phyloP scores from a whole-genome alignment of 2,797 vertebrate genomes.

The Poecilia gillii region DNA sequence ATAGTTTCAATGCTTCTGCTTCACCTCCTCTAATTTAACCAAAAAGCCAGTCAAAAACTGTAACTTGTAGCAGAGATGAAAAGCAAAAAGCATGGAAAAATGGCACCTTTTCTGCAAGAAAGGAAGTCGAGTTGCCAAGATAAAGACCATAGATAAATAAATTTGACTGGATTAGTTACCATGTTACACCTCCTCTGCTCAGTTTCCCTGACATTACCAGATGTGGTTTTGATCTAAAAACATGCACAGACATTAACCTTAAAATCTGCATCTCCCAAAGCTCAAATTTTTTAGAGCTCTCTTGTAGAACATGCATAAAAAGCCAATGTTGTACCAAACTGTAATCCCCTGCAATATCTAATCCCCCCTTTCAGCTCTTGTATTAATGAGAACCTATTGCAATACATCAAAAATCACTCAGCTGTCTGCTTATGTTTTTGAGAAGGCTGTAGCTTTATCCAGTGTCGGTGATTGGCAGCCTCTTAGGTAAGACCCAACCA shows the following conservation, averaged over 20 bases:
- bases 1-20: background rate
- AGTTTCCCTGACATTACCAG: background rate
- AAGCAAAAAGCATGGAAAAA: background rate
- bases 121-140: background rate
- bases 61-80: background rate
- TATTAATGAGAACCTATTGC: background rate
- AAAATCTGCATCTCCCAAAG: background rate
- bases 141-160: background rate
- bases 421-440: background rate
- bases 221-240: background rate
- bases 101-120: background rate
- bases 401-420: background rate
- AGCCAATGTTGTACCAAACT: conserved; percentile 1
- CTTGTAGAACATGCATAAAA: background rate
- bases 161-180: background rate
- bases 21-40: background rate
- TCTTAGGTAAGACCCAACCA: background rate
- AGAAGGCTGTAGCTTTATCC: background rate
- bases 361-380: background rate
- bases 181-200: background rate
- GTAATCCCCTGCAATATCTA: background rate
- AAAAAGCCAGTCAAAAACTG: background rate
- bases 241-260: background rate
- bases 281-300: background rate
- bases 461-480: background rate